Evolutionary conservation across 2,888 invertebrate species (phyloP).

Genomic region (Zaprionus bogoriensis): DNA sequence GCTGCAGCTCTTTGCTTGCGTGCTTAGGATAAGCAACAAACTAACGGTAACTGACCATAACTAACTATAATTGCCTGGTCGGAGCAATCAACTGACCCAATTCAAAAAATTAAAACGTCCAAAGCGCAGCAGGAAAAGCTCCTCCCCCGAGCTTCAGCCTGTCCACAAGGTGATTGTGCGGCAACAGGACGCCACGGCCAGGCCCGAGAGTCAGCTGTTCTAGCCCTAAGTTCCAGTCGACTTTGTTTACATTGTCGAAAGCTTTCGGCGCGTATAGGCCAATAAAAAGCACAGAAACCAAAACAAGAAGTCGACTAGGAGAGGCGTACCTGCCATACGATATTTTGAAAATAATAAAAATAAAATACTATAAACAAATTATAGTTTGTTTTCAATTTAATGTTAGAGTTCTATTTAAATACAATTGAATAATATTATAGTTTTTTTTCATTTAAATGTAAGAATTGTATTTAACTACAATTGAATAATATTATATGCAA

Average conservation of each 20-base stretch:
- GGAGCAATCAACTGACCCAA: conserved; percentile 30
- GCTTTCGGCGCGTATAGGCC: conserved; percentile 9
- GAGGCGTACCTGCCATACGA: too few relatives aligned
- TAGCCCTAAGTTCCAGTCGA: background rate
- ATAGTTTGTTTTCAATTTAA: too few relatives aligned
- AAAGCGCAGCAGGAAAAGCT: conserved; percentile 37
- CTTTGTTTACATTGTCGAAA: conserved; percentile 39
- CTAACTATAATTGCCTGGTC: conserved; percentile 51
- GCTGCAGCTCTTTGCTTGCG: conserved; percentile 24
- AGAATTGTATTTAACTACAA: too few relatives aligned
- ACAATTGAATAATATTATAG: too few relatives aligned
- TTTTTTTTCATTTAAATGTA: too few relatives aligned
- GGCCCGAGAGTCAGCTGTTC: conserved; percentile 32
- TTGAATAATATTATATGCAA: too few relatives aligned
- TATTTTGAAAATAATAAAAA: too few relatives aligned
- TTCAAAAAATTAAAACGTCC: conserved; percentile 20
- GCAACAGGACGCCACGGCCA: conserved; percentile 19
- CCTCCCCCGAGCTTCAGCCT: conserved; percentile 14
- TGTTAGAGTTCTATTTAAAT: too few relatives aligned
- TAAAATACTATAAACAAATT: too few relatives aligned
- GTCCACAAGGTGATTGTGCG: conserved; percentile 1
- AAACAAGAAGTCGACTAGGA: too few relatives aligned
- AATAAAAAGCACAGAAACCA: conserved; percentile 1
- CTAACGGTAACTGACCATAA: conserved; percentile 47
- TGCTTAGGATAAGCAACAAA: conserved; percentile 29